Evolutionary conservation across 2,888 invertebrate genomes (phyloP), one percentile per base, ranked within the genome.

Genomic region (Halictus ligatus): DNA sequence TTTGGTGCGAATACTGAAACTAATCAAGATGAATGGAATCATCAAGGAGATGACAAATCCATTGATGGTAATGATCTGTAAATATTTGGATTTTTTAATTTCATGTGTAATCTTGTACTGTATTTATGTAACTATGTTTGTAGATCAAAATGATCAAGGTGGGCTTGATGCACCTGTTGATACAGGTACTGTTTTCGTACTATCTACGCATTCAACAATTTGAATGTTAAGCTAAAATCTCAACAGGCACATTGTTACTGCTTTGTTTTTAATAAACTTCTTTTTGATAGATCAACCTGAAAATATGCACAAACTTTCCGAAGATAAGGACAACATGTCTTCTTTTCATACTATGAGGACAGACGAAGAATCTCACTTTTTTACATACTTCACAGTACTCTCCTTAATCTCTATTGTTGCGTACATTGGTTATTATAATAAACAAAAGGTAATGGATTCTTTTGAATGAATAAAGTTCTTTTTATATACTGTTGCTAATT

Each of bases 311-410:
- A 86, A 85, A 64, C 25, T 50, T 8, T 74, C 67, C 15, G 83
- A 80, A 46, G 84, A 78, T 35, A 85, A 60, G 48, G 67, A 83
- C 48, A 84, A 76, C 5, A 54, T 85, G 50, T 77, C 84, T 46
- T 83, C n/a, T 18, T 84, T 85, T 78, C 78, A 77, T 12, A 79
- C 35, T 58, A 78, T 84, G 10, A 89, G 85, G n/a, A 95, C 96
- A 71, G 95, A 96, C 43, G 96, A 96, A 67, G 96, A 97, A 88
- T 96, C 97, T 0, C 96, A 97, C 92, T 97, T 97, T 94, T 97
- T 97, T 94, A 96, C 96, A 1, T 97, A 97, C 93, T 97, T 97
- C 93, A 95, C 97, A 89, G 95, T 97, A 18, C 95, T 96, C 87
- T 96, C 96, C 89, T 95, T 97, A 35, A 92, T 97, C 21, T 96